phyloP scores from a whole-genome alignment of 2,888 invertebrate species.

The Dione vanillae region DNA sequence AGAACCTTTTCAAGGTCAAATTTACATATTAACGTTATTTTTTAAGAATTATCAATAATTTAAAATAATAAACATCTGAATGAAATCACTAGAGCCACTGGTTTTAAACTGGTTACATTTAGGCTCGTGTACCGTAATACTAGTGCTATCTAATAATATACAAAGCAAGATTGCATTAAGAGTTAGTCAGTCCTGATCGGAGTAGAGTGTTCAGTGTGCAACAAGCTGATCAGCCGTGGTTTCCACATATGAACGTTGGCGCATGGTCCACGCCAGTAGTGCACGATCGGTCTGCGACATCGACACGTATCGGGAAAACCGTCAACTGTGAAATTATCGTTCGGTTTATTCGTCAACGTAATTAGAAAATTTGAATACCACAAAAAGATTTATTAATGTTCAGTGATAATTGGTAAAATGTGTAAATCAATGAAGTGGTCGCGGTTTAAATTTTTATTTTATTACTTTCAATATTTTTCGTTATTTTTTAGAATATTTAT shows the following conservation, averaged over 20 bases:
- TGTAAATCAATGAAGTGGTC: constrained; percentile 5
- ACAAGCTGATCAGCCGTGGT: constrained; percentile 56
- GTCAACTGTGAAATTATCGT: constrained; percentile 44
- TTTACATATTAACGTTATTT: not conserved
- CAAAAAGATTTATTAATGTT: constrained; percentile 30
- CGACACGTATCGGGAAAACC: constrained; percentile 64
- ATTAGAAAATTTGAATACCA: constrained; percentile 4
- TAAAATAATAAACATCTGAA: constrained; percentile 2
- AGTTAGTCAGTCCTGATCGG: constrained; percentile 31
- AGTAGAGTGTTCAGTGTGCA: constrained; percentile 37
- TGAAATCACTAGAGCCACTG: constrained; percentile 14
- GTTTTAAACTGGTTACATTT: constrained; percentile 24
- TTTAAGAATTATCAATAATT: constrained; percentile 6
- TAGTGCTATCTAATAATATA: constrained; percentile 29
- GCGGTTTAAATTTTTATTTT: constrained; percentile 2
- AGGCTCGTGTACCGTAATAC: constrained; percentile 24
- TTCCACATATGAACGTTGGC: constrained; percentile 72
- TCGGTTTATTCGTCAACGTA: constrained; percentile 30
- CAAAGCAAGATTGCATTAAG: constrained; percentile 38
- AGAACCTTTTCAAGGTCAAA: not conserved
- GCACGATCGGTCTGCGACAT: constrained; percentile 68
- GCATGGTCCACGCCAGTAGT: constrained; percentile 70
- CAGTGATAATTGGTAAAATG: constrained; percentile 35
- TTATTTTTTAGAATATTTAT: not conserved
- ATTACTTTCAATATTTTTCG: not conserved